Evolutionary conservation across 2,888 invertebrate species (phyloP), one percentile per base, ranked within the genome.

Genomic region (Anticlea derivata): DNA sequence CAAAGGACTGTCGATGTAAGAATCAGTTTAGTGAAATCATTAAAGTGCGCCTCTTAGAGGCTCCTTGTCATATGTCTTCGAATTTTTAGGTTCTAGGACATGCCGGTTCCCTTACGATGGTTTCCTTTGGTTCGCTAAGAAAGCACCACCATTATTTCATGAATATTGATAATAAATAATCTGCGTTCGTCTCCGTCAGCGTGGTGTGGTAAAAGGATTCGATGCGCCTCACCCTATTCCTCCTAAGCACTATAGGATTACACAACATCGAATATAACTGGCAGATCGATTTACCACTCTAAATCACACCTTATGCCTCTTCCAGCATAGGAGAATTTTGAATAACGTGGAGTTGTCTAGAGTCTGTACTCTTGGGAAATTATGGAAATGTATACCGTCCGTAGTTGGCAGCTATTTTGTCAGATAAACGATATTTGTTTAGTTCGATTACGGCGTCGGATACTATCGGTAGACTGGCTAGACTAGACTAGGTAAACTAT

Each of bases 391-490:
- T 66, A 68, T 71, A 74, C 65, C 63, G 68, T 51, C 56, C 53
- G 65, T 69, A 72, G 68, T 77, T 77, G 75, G 72, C 75, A 76
- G 75, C 67, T 68, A 78, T 78, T 78, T 73, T 71, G 75, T 66
- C 67, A 71, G 73, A 73, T 73, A 76, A 78, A 74, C 66, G 75
- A 61, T 73, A 73, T 74, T 76, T 73, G 73, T 74, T 65, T 66
- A 53, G 68, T 71, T 70, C 66, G 65, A 70, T 73, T 73, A 66
- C 55, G 63, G 60, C 53, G 51, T 58, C 47, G 38, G 54, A 38
- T 54, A 35, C 47, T 44, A 44, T 27, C 35, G 20, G 45, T 40
- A 39, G 37, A 34, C 39, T 35, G 13, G 24, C 43, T 33, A 33
- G 11, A 20, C 13, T 43, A 12, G 34, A 20, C 29, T 40, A 29